A percentile compares a stretch with the other conserved stretches of the same genome.
phyloP scores from a whole-genome alignment of 1,140 invertebrate species.

The Lithobius niger region DNA sequence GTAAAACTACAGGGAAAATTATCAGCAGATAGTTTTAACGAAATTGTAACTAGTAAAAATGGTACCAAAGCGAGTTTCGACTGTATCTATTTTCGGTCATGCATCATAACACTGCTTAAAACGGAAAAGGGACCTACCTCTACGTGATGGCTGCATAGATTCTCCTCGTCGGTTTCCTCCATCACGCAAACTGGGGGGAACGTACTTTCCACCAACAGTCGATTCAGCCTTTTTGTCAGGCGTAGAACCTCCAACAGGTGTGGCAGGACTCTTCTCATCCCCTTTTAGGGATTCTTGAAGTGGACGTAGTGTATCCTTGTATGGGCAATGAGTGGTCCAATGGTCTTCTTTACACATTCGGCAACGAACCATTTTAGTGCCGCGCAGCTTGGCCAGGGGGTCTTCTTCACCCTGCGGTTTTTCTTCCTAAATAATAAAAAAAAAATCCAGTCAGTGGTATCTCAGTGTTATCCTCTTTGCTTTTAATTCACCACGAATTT shows the following conservation, averaged over 20 bases:
- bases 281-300: slow-evolving; percentile 37
- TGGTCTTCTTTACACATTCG: slow-evolving; percentile 91
- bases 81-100: no score
- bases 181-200: slow-evolving; percentile 76
- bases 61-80: no score
- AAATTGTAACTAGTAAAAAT: no score
- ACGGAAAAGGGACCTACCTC: background rate
- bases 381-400: slow-evolving; percentile 58
- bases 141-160: slow-evolving; percentile 42
- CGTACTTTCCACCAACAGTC: slow-evolving; percentile 37
- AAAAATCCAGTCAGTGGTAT: background rate
- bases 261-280: slow-evolving; percentile 16
- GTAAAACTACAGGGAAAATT: no score
- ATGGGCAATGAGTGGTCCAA: slow-evolving; percentile 94
- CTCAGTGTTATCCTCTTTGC: no score
- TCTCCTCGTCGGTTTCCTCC: slow-evolving; percentile 58
- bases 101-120: background rate
- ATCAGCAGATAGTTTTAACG: no score
- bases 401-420: slow-evolving; percentile 72
- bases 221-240: slow-evolving; percentile 19
- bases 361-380: slow-evolving; percentile 72
- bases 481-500: background rate
- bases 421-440: slow-evolving; percentile 54
- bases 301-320: slow-evolving; percentile 61
- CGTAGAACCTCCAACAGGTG: no score